A percentile compares a stretch with the other conserved stretches of the same genome.
These are phyloP conservation scores for Argyrosomus japonicus DNA, from an alignment of 2,113 vertebrate genomes.

Conservation along the genomic window DNA sequence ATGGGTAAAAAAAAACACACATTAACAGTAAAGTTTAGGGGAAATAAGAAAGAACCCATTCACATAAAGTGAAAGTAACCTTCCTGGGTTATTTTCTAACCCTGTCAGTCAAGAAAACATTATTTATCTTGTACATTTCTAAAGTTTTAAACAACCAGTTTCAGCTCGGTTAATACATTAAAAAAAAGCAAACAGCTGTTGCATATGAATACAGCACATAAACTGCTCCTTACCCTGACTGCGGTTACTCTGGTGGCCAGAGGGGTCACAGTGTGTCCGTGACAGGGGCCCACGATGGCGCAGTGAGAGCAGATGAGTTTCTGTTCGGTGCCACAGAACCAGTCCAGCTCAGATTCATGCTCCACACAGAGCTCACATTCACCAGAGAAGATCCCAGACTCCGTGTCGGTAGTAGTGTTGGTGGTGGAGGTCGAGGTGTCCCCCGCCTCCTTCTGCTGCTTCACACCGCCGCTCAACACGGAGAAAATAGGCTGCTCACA, in stretches of 20 bases:
- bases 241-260: slow-evolving; percentile 82
- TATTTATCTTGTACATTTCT: not conserved
- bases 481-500: slow-evolving; percentile 66
- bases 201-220: not conserved
- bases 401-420: slow-evolving; percentile 43
- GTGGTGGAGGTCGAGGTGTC: slow-evolving; percentile 12
- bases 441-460: slow-evolving; percentile 1
- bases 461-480: slow-evolving; percentile 28
- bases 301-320: slow-evolving; percentile 86
- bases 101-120: not conserved
- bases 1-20: not conserved
- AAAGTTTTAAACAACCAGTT: not conserved
- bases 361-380: slow-evolving; percentile 76
- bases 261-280: slow-evolving; percentile 82
- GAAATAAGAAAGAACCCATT: not conserved
- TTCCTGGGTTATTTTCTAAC: not conserved
- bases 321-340: slow-evolving; percentile 87
- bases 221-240: slow-evolving; percentile 84
- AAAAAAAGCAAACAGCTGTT: not conserved
- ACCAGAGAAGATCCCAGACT: slow-evolving; percentile 69
- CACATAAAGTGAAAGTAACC: slow-evolving; percentile 25
- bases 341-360: slow-evolving; percentile 81
- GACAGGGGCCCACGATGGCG: slow-evolving; percentile 81
- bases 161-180: not conserved
- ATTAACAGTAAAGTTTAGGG: not conserved